Percentiles rank a stretch among this genome's conserved stretches.
These are phyloP conservation scores for Noctua janthe DNA, from an alignment of 2,888 invertebrate species.

Conservation along the genomic window DNA sequence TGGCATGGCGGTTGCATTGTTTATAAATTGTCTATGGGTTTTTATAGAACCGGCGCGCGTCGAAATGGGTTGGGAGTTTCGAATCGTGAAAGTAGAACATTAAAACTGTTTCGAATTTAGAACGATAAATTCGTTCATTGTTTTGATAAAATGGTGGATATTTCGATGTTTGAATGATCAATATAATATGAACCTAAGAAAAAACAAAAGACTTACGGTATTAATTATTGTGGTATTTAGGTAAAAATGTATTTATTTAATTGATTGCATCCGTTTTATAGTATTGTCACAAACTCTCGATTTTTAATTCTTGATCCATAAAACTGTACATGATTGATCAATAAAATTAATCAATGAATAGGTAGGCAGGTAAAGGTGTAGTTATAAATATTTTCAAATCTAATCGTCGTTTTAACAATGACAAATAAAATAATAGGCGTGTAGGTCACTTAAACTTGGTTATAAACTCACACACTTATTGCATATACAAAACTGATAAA, in stretches of 20 bases:
- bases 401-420: neutral
- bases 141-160: neutral
- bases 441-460: neutral
- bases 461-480: neutral
- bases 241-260: neutral
- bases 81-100: slow-evolving; percentile 35
- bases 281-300: slow-evolving; percentile 10
- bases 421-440: neutral
- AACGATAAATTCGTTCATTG: neutral
- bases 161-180: slow-evolving; percentile 17
- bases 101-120: slow-evolving; percentile 20
- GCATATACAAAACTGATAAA: neutral
- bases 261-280: neutral
- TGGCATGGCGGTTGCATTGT: slow-evolving; percentile 37
- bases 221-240: neutral
- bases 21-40: slow-evolving; percentile 48
- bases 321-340: neutral
- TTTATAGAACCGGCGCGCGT: slow-evolving; percentile 14
- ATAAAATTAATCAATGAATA: neutral
- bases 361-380: neutral
- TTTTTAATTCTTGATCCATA: neutral
- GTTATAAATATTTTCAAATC: neutral
- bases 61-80: slow-evolving; percentile 19
- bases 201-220: neutral
- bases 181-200: neutral